Conservation (phyloP, 2,888 invertebrate genomes). For the Phania funesta region DNA sequence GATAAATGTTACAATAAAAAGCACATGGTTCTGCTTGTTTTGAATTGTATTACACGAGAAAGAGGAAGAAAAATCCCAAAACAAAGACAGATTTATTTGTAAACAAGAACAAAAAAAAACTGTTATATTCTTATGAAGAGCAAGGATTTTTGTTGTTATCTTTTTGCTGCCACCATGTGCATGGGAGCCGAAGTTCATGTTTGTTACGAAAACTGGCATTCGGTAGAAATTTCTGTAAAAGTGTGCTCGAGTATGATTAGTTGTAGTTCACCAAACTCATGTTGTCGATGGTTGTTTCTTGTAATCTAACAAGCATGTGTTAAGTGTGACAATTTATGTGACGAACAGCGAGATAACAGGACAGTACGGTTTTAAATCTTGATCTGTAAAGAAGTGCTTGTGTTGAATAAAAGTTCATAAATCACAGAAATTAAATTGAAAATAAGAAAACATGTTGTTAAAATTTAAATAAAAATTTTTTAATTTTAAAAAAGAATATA, state of each 20-base stretch:
- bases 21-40: conserved; percentile 41
- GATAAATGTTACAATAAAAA: background rate
- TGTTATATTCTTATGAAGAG: conserved; percentile 31
- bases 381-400: conserved; percentile 20
- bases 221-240: background rate
- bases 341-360: conserved; percentile 6
- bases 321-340: conserved; percentile 19
- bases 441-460: background rate
- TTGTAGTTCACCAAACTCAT: conserved; percentile 22
- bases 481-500: background rate
- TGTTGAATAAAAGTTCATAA: background rate
- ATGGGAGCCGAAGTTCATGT: background rate
- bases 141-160: background rate
- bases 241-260: background rate
- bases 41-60: background rate
- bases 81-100: background rate
- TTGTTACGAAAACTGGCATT: background rate
- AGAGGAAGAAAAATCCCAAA: conserved; percentile 18
- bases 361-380: conserved; percentile 45
- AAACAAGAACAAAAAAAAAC: conserved; percentile 1
- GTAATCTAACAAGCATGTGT: conserved; percentile 21
- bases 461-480: background rate
- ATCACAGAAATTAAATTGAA: background rate
- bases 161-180: conserved; percentile 23
- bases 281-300: conserved; percentile 8